Base-by-base conservation (phyloP, 2,888 invertebrate genomes). In the Lepidochitona cinerea region DNA sequence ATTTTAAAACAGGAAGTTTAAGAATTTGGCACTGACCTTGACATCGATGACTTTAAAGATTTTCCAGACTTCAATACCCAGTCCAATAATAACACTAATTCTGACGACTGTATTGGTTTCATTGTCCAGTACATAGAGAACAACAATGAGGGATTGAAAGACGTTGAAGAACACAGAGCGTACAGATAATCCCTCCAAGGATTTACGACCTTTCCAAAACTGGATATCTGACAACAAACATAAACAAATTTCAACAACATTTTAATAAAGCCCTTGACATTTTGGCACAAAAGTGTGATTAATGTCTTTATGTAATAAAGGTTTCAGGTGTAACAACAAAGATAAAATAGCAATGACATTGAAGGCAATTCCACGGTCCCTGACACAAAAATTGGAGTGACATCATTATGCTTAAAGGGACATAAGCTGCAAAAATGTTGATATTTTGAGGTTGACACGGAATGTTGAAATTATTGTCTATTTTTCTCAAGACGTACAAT, bases 21-120 rank as follows among this genome's bases (percentile, higher is more conserved):
- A n/a, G n/a, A n/a, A n/a, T n/a, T 18, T 41, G 41, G 9, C 41
- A 41, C 79, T 75, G 76, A 91, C 90, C 87, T 90, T 87, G 71
- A 93, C 86, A 84, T 93, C 91, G 59, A 92, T 84, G 74, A 93
- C 93, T 93, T 99, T 99, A 89, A 97, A 96, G 73, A 99, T 98
- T 91, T 99, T 99, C 99, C 99, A 99, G 78, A 98, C 92, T 92
- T 99, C 99, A 87, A 99, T 99, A 73, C 96, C 93, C 35, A 99
- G 92, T 0, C 99, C 98, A 75, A 99, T 94, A 85, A 96, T 96
- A 87, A 99, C 98, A 80, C 97, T 97, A 83, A 99, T 94, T 83
- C 96, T 94, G 68, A 99, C 96, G 89, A 99, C 94, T 64, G 97
- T 96, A 91, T 99, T 99, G 1, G 99, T 98, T 90, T 99, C 99